These are phyloP conservation scores for Halcyon leucocephala DNA, from an alignment of 2,797 vertebrate genomes.

Conservation along the genomic window DNA sequence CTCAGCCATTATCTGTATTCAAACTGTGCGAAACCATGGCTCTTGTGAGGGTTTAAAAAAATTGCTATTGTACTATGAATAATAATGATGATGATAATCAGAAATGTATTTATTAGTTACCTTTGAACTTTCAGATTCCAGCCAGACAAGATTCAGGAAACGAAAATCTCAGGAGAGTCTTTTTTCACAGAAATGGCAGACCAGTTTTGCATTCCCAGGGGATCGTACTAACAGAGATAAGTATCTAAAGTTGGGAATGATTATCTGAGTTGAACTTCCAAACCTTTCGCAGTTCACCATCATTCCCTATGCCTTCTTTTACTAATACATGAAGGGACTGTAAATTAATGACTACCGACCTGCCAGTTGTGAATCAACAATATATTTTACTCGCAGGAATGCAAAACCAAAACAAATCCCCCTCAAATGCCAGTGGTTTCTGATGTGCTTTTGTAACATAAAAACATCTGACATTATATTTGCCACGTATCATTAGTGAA, in stretches of 20 bases:
- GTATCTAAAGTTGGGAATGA: slow-evolving; percentile 65
- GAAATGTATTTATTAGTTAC: slow-evolving; percentile 67
- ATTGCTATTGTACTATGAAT: not conserved
- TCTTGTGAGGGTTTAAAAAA: not conserved
- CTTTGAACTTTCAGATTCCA: slow-evolving; percentile 62
- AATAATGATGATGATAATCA: slow-evolving; percentile 60
- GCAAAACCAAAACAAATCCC: slow-evolving; percentile 45
- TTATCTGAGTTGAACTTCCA: slow-evolving; percentile 62
- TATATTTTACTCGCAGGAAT: slow-evolving; percentile 26
- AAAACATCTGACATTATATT: slow-evolving; percentile 63
- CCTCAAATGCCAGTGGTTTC: not conserved
- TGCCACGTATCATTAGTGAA: slow-evolving; percentile 45
- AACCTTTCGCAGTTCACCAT: slow-evolving; percentile 28
- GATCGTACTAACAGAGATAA: slow-evolving; percentile 29
- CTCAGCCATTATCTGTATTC: not conserved
- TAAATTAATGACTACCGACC: slow-evolving; percentile 39
- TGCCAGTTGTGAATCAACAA: slow-evolving; percentile 20
- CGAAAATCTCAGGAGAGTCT: slow-evolving; percentile 29
- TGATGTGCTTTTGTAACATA: slow-evolving; percentile 4
- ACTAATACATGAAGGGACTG: slow-evolving; percentile 7
- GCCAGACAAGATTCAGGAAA: slow-evolving; percentile 46
- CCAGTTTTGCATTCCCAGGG: slow-evolving; percentile 26
- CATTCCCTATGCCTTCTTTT: not conserved
- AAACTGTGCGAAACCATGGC: not conserved
- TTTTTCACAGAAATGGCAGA: slow-evolving; percentile 56